Conservation (phyloP, 2,113 vertebrate species). For the Halichoeres trimaculatus region DNA sequence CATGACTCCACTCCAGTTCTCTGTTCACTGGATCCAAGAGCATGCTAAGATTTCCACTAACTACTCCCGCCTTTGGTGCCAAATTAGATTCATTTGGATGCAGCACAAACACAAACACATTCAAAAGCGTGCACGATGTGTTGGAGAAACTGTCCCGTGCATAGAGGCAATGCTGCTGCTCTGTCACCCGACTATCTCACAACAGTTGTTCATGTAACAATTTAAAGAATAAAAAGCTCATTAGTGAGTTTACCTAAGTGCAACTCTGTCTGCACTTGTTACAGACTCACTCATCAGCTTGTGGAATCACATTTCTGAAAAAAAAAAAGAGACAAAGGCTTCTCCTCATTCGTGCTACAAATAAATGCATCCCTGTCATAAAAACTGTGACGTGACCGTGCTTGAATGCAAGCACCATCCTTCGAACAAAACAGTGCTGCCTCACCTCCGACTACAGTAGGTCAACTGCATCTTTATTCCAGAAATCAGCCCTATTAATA, state of each 20-base stretch:
- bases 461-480: conserved; percentile 81
- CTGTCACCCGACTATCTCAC: conserved; percentile 36
- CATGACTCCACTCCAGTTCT: conserved; percentile 24
- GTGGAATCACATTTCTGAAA: neutral
- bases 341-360: neutral
- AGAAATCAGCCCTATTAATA: conserved; percentile 75
- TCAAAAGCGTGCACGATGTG: conserved; percentile 34
- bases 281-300: neutral
- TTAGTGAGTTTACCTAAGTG: conserved; percentile 3
- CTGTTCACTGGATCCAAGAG: conserved; percentile 9
- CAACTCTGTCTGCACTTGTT: conserved; percentile 27
- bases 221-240: conserved; percentile 56
- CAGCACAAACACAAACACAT: conserved; percentile 39
- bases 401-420: conserved; percentile 15
- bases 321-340: neutral
- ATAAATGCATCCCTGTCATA: neutral
- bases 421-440: conserved; percentile 7
- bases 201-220: conserved; percentile 27
- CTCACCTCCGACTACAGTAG: conserved; percentile 70
- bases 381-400: conserved; percentile 1
- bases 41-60: conserved; percentile 32
- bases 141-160: conserved; percentile 7
- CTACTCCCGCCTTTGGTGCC: conserved; percentile 25
- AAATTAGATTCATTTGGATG: conserved; percentile 55
- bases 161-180: conserved; percentile 22